Evolutionary conservation across 2,888 invertebrate genomes (phyloP).

Genomic region (Globia sparganii): DNA sequence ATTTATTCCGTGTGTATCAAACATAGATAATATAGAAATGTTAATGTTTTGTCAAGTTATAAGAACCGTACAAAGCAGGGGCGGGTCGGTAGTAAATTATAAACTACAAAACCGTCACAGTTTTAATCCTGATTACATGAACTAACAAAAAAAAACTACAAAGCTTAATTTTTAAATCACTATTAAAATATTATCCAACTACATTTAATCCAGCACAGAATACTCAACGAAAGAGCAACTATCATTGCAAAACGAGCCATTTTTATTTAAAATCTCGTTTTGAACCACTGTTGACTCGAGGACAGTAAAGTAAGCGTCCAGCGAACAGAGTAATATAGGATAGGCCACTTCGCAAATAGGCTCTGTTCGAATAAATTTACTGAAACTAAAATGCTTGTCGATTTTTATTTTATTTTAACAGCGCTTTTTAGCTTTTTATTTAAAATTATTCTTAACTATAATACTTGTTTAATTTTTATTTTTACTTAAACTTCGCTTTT

Average conservation of each 20-base stretch:
- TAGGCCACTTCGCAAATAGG: conserved; percentile 71
- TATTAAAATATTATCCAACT: conserved; percentile 17
- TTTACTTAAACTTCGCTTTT: conserved; percentile 14
- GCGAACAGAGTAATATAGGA: conserved; percentile 64
- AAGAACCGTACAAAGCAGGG: neutral
- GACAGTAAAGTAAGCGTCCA: conserved; percentile 58
- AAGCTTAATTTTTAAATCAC: conserved; percentile 5
- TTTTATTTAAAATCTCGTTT: conserved; percentile 65
- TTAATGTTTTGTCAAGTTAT: neutral
- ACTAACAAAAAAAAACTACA: neutral
- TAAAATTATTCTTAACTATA: neutral
- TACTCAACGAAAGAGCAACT: conserved; percentile 39
- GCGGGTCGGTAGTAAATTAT: neutral
- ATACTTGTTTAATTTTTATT: neutral
- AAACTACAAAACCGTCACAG: neutral
- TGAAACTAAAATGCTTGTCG: conserved; percentile 63
- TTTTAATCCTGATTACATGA: neutral
- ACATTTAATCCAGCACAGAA: conserved; percentile 40
- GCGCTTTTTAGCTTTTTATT: conserved; percentile 26
- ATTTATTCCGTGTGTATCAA: neutral
- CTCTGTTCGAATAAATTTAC: conserved; percentile 69
- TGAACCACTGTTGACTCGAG: conserved; percentile 58
- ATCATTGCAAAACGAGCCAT: conserved; percentile 51
- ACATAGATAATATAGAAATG: neutral
- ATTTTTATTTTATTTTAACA: conserved; percentile 14